These are phyloP conservation scores for Palythoa grandiflora DNA, from an alignment of 92 coral and sea anemone genomes.

Conservation along the genomic window DNA sequence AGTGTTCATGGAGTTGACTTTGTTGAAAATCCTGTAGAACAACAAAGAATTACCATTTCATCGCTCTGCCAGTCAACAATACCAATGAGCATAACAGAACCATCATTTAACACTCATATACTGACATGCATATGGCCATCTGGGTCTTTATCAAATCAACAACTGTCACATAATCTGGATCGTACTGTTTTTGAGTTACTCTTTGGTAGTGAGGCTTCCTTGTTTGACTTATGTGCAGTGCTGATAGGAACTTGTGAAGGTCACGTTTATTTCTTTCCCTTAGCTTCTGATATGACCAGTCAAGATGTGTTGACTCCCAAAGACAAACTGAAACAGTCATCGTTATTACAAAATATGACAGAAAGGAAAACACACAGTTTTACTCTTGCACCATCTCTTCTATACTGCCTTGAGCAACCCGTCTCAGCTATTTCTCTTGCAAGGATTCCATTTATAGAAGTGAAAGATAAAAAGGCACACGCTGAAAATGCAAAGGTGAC, in stretches of 20 bases:
- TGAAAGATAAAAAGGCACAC: background rate
- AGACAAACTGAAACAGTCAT: background rate
- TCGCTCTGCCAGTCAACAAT: conserved; percentile 2
- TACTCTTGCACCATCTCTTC: conserved; percentile 34
- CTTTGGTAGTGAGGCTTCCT: conserved; percentile 47
- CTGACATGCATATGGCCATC: conserved; percentile 15
- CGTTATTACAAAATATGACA: background rate
- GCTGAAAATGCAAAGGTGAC: background rate
- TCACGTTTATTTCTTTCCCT: conserved; percentile 41
- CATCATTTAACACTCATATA: background rate
- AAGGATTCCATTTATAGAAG: conserved; percentile 23
- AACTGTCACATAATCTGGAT: background rate
- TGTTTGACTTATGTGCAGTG: conserved; percentile 54
- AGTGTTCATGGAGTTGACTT: background rate
- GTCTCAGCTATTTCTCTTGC: conserved; percentile 54
- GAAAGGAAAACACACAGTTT: background rate
- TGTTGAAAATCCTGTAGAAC: background rate
- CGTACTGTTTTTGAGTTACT: conserved; percentile 55
- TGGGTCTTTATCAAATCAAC: background rate
- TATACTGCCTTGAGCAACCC: conserved; percentile 64
- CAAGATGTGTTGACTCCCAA: background rate
- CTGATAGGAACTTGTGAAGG: conserved; percentile 57
- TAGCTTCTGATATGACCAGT: background rate
- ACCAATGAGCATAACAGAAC: background rate
- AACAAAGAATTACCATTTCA: background rate